Evolutionary conservation across 2,797 vertebrate genomes (phyloP), one percentile per base, ranked within the genome.

Genomic region (Leptoclinus maculatus): DNA sequence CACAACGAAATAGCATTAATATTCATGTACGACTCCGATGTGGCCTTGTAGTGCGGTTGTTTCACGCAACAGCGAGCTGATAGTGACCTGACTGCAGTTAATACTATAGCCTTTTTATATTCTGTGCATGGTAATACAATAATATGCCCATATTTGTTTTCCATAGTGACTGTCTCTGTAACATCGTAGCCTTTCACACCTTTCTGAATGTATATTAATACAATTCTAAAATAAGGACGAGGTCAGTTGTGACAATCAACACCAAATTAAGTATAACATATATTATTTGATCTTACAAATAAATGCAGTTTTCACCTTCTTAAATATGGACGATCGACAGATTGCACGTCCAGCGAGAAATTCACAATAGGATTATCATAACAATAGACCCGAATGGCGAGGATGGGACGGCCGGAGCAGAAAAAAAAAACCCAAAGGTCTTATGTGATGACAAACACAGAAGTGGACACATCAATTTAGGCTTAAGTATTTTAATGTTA

Each of bases 311-410:
- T 84, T 80, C 68, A 66, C 66, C 76, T 74, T 83, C 59, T 91
- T 56, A 83, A 88, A 89, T 90, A 89, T 91, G 89, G 83, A 89
- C 82, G 85, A 90, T 88, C 79, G 91, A 92, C 92, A 94, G 92
- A 93, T 93, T 94, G 93, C 90, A 90, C 86, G 88, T 93, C 86
- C 87, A 88, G 90, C 82, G 81, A 92, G 86, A 94, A 92, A 94
- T 81, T 84, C 86, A 93, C 92, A 93, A 94, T 91, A 84, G 92
- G 78, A 94, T 94, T 94, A 94, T 94, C 93, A 94, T 94, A 90
- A 94, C 93, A 94, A 94, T 93, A 64, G 91, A 76, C 58, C 64
- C 74, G 86, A 86, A 77, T 69, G 74, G 89, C 60, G 66, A 90
- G 83, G 87, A 92, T 83, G 77, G 91, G 85, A 85, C 79, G 89